phyloP scores from a whole-genome alignment of 2,888 invertebrate species.

The Acrobasis repandana region DNA sequence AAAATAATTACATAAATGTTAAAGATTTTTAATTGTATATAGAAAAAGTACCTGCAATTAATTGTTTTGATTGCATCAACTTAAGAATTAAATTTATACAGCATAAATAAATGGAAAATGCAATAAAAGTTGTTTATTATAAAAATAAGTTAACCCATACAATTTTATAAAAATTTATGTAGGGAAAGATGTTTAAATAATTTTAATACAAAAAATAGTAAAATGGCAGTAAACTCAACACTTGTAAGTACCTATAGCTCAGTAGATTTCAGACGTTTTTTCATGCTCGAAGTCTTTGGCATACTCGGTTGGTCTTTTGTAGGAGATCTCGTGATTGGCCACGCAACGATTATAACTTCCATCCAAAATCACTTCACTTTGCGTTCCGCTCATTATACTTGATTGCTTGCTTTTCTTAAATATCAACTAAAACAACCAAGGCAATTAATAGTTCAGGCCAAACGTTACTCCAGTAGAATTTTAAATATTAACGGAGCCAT shows the following conservation, averaged over 20 bases:
- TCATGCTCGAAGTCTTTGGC: conserved; percentile 22
- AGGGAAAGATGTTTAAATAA: too few species aligned
- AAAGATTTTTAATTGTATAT: conserved; percentile 20
- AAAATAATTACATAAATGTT: conserved; percentile 18
- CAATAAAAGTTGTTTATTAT: conserved; percentile 10
- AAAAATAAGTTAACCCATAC: background rate
- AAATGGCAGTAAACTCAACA: background rate
- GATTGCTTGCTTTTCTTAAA: conserved; percentile 62
- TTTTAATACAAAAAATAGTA: background rate
- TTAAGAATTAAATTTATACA: conserved; percentile 35
- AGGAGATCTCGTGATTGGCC: conserved; percentile 9
- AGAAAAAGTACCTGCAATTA: conserved; percentile 27
- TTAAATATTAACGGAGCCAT: too few species aligned
- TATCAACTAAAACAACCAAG: conserved; percentile 50
- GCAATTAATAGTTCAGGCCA: background rate
- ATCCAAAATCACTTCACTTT: conserved; percentile 41
- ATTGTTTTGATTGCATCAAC: conserved; percentile 30
- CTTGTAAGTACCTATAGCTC: background rate
- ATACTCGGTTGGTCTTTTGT: conserved; percentile 9
- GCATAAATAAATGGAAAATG: conserved; percentile 31
- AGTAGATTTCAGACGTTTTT: conserved; percentile 10
- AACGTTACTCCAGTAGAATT: too few species aligned
- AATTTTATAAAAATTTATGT: too few species aligned
- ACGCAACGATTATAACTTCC: conserved; percentile 32
- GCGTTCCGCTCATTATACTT: conserved; percentile 43